Evolutionary conservation across 2,113 vertebrate species (phyloP).

Genomic region (Podarcis raffonei): DNA sequence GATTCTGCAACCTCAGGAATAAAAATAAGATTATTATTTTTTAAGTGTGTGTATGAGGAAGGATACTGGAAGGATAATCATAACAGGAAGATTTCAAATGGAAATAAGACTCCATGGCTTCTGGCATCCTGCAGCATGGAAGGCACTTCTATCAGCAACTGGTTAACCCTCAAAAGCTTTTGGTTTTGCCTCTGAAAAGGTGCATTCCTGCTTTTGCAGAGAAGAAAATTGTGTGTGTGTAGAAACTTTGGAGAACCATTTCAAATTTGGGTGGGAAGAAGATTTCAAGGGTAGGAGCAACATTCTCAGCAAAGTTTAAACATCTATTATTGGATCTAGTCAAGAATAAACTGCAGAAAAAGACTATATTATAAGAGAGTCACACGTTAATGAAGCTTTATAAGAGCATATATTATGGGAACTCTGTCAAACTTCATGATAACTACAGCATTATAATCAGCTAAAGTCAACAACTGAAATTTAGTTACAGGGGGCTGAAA

Average conservation of each 20-base stretch:
- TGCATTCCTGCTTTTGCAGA: not conserved
- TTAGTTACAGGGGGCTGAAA: not conserved
- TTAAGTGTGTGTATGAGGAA: not conserved
- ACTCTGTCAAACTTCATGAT: no score
- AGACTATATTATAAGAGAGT: not conserved
- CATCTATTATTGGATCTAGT: not conserved
- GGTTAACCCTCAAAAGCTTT: conserved; percentile 9
- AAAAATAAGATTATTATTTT: not conserved
- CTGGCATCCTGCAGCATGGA: not conserved
- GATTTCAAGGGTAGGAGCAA: not conserved
- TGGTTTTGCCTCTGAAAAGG: not conserved
- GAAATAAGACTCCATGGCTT: conserved; percentile 1
- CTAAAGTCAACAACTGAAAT: not conserved
- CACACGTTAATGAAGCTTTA: not conserved
- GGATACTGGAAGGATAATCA: conserved; percentile 15
- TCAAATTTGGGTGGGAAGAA: not conserved
- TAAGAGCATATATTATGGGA: no score
- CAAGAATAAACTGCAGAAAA: not conserved
- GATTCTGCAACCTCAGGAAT: not conserved
- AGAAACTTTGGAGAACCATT: not conserved
- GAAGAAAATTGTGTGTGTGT: not conserved
- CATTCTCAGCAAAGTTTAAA: not conserved
- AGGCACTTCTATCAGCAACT: not conserved
- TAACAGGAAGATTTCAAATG: conserved; percentile 13
- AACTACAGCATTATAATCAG: not conserved